These are phyloP conservation scores for Atlantisia rogersi DNA, from an alignment of 2,113 vertebrate genomes.

Conservation along the genomic window DNA sequence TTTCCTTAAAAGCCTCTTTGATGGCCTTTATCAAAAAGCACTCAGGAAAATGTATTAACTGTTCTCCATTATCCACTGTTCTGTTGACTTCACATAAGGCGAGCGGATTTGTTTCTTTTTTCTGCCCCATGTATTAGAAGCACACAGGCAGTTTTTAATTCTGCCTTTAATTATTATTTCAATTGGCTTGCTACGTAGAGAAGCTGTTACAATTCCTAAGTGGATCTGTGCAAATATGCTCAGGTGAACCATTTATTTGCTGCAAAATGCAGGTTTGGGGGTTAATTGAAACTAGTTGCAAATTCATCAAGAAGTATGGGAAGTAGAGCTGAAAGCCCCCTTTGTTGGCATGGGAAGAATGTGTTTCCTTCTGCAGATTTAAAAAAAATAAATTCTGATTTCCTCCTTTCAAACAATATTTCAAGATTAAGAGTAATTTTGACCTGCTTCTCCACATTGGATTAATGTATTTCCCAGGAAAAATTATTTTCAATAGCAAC, in stretches of 20 bases:
- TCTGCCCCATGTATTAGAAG: not conserved
- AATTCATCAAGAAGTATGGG: not conserved
- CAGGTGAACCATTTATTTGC: not conserved
- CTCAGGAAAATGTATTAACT: conserved; percentile 31
- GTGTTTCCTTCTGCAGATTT: not conserved
- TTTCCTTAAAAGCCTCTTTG: conserved; percentile 55
- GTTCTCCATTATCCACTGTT: not conserved
- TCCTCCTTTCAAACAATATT: not conserved
- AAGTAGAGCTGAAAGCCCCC: not conserved
- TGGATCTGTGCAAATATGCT: not conserved
- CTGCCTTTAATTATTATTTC: conserved; percentile 3
- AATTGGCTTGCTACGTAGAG: not conserved
- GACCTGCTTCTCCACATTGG: not conserved
- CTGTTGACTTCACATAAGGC: not conserved
- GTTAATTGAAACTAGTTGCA: not conserved
- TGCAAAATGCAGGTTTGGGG: not conserved
- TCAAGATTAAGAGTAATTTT: not conserved
- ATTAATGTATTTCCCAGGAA: conserved; percentile 1
- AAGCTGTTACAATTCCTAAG: not conserved
- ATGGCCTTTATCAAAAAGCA: conserved; percentile 36
- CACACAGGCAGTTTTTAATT: not conserved
- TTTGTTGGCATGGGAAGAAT: not conserved
- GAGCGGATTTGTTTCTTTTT: not conserved
- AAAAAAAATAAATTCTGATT: not conserved
- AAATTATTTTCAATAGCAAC: not conserved